Evolutionary conservation across 2,888 invertebrate species (phyloP).

Genomic region (Myopa testacea): DNA sequence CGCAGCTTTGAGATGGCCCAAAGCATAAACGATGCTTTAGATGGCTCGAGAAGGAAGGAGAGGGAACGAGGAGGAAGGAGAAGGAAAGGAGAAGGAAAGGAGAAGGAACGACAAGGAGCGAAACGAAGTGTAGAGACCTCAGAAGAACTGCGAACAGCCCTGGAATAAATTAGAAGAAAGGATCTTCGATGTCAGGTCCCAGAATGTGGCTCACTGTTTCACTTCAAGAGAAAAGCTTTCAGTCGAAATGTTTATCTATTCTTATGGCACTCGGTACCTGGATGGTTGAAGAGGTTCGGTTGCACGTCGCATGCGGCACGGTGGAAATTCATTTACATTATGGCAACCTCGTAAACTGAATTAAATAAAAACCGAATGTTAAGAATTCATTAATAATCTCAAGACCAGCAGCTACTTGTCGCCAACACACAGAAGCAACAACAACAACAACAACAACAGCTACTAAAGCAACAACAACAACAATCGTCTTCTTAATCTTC

Average conservation of each 20-base stretch:
- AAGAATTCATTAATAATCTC: too few species aligned
- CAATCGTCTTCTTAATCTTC: background rate
- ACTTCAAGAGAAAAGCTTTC: background rate
- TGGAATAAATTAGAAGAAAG: constrained; percentile 20
- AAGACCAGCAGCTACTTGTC: too few species aligned
- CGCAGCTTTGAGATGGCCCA: constrained; percentile 16
- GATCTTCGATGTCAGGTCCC: background rate
- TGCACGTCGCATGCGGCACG: too few species aligned
- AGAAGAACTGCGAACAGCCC: background rate
- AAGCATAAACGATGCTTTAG: background rate
- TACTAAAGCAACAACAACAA: background rate
- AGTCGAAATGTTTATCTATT: background rate
- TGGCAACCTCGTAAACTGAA: too few species aligned
- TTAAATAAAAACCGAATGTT: too few species aligned
- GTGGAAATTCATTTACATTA: too few species aligned
- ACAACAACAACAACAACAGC: background rate
- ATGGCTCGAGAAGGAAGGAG: too few species aligned
- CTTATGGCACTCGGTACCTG: background rate
- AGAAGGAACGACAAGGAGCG: too few species aligned
- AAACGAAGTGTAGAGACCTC: too few species aligned
- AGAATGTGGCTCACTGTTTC: background rate
- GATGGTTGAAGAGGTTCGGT: too few species aligned
- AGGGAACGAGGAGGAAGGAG: too few species aligned
- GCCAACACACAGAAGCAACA: background rate
- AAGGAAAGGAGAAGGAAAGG: too few species aligned